Base-by-base conservation (phyloP, 2,797 vertebrate species). In the Buceros bicornis region DNA sequence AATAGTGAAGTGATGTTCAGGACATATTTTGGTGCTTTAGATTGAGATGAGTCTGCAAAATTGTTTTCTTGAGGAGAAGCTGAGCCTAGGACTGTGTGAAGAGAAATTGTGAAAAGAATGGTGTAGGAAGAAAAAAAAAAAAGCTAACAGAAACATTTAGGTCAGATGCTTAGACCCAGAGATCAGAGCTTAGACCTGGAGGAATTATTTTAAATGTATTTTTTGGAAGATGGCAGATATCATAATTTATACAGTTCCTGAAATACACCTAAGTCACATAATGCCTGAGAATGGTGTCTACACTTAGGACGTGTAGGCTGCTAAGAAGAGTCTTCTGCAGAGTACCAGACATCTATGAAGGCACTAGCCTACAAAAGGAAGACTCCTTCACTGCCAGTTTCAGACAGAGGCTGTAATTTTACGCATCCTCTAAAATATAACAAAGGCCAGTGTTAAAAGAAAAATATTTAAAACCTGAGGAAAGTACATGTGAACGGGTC, bases 121-220 rank as follows among this genome's bases (percentile, higher is more conserved):
- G 7, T 54, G 3, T 0, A 53, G 25, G 7, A 69, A 6, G 3
- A 21, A 20, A 6, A 1, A 3, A 22, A 29, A 54, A 24, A 31
- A 3, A 3, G 1, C 5, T 29, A 21, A 31, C 5, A 66, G 25
- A 70, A 73, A 62, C 7, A 37, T 26, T 14, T 8, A 21, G 25
- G 13, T 53, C 8, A 25, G 13, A 71, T 13, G 5, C 18, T 48
- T 48, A 21, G 3, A 53, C 40, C 2, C 6, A 21, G 15, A 53
- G 4, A 9, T 62, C 17, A 31, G 6, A 78, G 4, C 15, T 73
- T 60, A 67, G 25, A 62, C 20, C 19, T 18, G 11, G 3, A n/a
- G 12, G 10, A 35, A 5, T 37, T 42, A 31, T 33, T 70, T 76
- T 57, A 43, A 35, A 45, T 9, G 25, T 17, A 13, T 19, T 19